Conservation (phyloP, 1,140 invertebrate genomes). For the Eufriesea mexicana region DNA sequence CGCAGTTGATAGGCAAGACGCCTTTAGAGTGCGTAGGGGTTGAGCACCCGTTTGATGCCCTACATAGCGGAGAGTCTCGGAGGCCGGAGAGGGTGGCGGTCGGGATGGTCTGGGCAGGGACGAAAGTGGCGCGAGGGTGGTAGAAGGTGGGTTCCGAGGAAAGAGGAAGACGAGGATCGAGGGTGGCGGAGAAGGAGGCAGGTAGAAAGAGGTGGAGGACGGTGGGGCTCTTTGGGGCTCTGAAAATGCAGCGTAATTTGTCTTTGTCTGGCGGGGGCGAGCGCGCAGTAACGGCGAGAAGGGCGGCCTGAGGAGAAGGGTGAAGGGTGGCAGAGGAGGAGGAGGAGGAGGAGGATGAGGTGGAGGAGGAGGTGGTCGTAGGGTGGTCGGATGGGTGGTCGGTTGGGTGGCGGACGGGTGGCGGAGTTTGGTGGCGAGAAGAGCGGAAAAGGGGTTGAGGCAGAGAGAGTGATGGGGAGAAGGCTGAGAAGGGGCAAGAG, state of each 20-base stretch:
- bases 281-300: constrained; percentile 73
- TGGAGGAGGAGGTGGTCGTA: constrained; percentile 12
- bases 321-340: constrained; percentile 14
- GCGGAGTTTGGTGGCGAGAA: constrained; percentile 60
- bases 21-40: constrained; percentile 75
- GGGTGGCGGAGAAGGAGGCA: constrained; percentile 56
- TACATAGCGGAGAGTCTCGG: constrained; percentile 71
- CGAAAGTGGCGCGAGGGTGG: constrained; percentile 68
- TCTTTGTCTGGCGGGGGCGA: constrained; percentile 81
- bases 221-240: constrained; percentile 78
- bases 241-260: constrained; percentile 83
- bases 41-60: constrained; percentile 77
- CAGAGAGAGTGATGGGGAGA: constrained; percentile 61
- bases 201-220: constrained; percentile 64
- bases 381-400: constrained; percentile 43
- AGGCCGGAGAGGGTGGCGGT: constrained; percentile 50
- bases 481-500: constrained; percentile 47
- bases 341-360: neutral
- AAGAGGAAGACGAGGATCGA: constrained; percentile 62
- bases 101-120: constrained; percentile 65
- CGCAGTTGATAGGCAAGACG: constrained; percentile 60
- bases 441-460: constrained; percentile 49
- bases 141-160: constrained; percentile 53
- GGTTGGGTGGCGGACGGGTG: constrained; percentile 51
- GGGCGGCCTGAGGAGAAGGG: constrained; percentile 58